Conservation (phyloP, 2,797 vertebrate species). For the Megalops cyprinoides region DNA sequence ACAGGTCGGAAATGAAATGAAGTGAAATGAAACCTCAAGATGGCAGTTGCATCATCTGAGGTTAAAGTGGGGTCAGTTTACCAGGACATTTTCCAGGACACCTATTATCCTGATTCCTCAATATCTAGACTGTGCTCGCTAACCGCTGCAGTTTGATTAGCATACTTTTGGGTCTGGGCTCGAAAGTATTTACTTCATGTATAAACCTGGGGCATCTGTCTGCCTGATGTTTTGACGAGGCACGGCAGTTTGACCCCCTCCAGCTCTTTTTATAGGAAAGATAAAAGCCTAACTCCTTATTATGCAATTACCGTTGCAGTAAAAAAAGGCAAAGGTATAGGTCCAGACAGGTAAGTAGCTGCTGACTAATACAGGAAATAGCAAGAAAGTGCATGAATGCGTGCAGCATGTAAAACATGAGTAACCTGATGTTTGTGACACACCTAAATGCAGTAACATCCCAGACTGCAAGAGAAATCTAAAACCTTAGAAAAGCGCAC, state of each 20-base stretch:
- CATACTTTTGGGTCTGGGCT: not conserved
- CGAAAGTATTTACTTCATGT: not conserved
- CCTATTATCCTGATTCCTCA: not conserved
- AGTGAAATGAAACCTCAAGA: not conserved
- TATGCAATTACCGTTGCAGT: conserved; percentile 6
- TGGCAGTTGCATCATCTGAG: not conserved
- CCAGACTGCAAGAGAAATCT: not conserved
- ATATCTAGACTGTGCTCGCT: not conserved
- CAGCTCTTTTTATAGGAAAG: not conserved
- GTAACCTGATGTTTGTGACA: conserved; percentile 10
- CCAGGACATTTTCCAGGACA: not conserved
- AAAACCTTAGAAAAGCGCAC: not conserved
- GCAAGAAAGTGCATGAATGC: not conserved
- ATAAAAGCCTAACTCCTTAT: not conserved
- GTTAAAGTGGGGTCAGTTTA: not conserved
- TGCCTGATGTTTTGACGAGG: not conserved
- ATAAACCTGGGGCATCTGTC: not conserved
- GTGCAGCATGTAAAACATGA: conserved; percentile 22
- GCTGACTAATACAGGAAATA: conserved; percentile 19
- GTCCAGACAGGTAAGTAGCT: conserved; percentile 28
- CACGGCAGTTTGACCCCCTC: not conserved
- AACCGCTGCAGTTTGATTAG: not conserved
- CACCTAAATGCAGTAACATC: not conserved
- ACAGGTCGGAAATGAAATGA: too few relatives aligned
- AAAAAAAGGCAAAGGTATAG: conserved; percentile 7